Evolutionary conservation across 1,140 invertebrate species (phyloP), one percentile per base, ranked within the genome.

Genomic region (Drosophila triauraria): DNA sequence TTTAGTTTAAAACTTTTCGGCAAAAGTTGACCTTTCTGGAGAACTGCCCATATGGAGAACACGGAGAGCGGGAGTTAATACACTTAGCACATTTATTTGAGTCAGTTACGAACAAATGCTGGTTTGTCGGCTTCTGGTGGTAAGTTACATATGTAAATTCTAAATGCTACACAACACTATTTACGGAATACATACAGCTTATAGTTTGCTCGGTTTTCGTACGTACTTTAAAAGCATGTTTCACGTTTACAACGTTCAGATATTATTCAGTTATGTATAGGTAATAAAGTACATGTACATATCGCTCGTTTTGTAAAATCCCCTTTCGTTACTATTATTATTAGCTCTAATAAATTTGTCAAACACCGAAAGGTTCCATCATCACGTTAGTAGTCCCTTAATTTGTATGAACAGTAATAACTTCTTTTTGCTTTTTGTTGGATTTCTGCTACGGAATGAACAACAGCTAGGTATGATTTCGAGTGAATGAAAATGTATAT

Each of bases 131-230:
- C 62, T 46, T 65, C 51, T 71, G 80, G 84, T 78, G 85, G 85
- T 90, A 61, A 35, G 69, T 70, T 80, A 82, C 81, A 85, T 67
- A 38, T 8, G 20, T 38, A 81, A 82, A 81, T 67, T 75, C 80
- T 82, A 90, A 88, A 88, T 90, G 85, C 85, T 88, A 88, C 78
- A 76, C 81, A 87, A 87, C 76, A 70, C 80, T 78, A 57, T 72
- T 61, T 71, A 71, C 69, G 75, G 80, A 75, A 74, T 77, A 57
- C 47, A 46, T 60, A 63, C 68, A 20, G 63, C 42, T 46, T 69
- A 35, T 30, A 48, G 51, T 42, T 57, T 38, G 42, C 44, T 57
- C 17, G 50, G 43, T 53, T 42, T 20, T 68, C 47, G 38, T 54
- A 62, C 68, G 70, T 67, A 77, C 83, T 83, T 83, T 48, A 80